These are phyloP conservation scores for Sebastes hubbsi DNA, from an alignment of 2,797 vertebrate genomes.

Conservation along the genomic window DNA sequence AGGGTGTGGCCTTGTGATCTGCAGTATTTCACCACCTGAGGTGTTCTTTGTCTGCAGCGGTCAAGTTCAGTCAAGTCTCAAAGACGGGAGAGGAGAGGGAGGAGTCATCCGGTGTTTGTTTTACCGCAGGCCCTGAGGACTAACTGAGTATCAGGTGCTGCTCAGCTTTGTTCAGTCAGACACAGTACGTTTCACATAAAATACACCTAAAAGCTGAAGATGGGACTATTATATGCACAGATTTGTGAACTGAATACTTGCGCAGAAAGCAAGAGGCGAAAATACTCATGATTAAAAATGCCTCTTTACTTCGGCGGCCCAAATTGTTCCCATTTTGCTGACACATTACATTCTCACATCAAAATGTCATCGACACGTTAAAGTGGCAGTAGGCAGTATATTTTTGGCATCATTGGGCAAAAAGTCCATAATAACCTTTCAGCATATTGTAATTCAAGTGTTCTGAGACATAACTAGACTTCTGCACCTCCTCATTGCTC, in stretches of 20 bases:
- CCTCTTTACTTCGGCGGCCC: rapidly evolving
- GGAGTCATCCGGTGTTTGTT: constrained; percentile 13
- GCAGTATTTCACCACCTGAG: neutral
- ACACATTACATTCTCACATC: no score
- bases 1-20: constrained; percentile 7
- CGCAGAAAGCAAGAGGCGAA: neutral
- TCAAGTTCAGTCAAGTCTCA: constrained; percentile 61
- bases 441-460: no score
- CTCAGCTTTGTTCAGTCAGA: neutral
- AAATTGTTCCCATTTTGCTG: no score
- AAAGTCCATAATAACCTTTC: no score
- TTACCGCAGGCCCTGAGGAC: neutral
- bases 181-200: neutral
- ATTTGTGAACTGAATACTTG: neutral
- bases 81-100: neutral
- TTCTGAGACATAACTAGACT: no score
- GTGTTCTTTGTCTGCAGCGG: constrained; percentile 26
- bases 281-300: neutral
- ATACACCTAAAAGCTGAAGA: no score
- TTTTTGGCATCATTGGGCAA: no score
- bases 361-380: no score
- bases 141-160: neutral
- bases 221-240: neutral
- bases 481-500: no score
- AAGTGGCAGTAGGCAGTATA: no score